Conservation (phyloP, 2,888 invertebrate genomes). For the Drosophila ezoana region DNA sequence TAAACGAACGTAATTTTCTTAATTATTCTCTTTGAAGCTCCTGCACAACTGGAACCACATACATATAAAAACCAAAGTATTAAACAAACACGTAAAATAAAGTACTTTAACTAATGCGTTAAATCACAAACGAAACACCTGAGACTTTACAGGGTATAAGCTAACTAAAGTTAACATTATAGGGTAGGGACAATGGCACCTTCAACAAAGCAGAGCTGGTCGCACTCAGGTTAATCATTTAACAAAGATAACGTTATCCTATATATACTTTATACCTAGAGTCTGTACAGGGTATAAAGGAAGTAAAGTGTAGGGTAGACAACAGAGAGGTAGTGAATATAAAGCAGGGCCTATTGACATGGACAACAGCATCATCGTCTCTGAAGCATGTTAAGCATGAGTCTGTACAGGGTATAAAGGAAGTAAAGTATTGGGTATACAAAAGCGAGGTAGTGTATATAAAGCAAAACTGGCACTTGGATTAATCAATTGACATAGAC, state of each 20-base stretch:
- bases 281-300: neutral
- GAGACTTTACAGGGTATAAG: conserved; percentile 4
- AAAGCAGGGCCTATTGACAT: too few relatives aligned
- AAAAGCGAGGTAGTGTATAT: too few relatives aligned
- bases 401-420: neutral
- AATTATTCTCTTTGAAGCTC: conserved; percentile 15
- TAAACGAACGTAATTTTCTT: conserved; percentile 1
- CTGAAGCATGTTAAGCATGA: neutral
- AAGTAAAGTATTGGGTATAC: neutral
- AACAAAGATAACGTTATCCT: too few relatives aligned
- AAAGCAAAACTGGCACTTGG: too few relatives aligned
- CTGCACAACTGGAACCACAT: conserved; percentile 4
- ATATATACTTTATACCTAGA: too few relatives aligned
- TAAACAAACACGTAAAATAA: conserved; percentile 38
- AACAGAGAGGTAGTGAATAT: too few relatives aligned
- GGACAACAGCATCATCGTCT: too few relatives aligned
- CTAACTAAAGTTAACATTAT: conserved; percentile 3
- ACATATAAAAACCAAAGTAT: conserved; percentile 54
- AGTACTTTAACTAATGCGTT: conserved; percentile 36
- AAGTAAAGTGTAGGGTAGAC: neutral
- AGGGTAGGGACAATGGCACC: too few relatives aligned
- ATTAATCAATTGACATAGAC: too few relatives aligned
- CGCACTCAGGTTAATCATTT: too few relatives aligned
- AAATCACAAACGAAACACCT: conserved; percentile 23
- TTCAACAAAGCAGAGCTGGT: too few relatives aligned